Percentiles rank a stretch among this genome's conserved stretches.
These are phyloP conservation scores for Pogoniulus pusillus DNA, from an alignment of 2,797 vertebrate species.

Conservation along the genomic window DNA sequence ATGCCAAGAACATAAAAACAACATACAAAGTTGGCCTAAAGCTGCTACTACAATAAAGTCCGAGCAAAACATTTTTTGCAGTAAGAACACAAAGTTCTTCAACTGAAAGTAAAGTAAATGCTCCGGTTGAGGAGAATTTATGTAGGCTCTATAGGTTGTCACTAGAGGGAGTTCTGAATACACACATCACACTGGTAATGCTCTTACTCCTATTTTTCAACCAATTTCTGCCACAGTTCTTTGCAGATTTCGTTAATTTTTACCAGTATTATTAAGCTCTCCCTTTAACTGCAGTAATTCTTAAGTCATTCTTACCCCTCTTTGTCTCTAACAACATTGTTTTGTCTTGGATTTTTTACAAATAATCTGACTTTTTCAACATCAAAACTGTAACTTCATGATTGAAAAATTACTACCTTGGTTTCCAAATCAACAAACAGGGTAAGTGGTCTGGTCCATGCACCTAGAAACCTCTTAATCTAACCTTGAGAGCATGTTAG, in stretches of 20 bases:
- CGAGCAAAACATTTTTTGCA: not conserved
- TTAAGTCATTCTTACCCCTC: not conserved
- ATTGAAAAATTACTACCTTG: too few species aligned
- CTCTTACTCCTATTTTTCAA: not conserved
- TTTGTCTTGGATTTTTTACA: not conserved
- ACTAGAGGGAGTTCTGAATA: conserved; percentile 44
- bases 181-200: not conserved
- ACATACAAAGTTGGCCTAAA: not conserved
- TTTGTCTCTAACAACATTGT: not conserved
- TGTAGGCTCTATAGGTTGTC: not conserved
- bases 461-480: too few species aligned
- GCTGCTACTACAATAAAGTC: not conserved
- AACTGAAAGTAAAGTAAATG: not conserved
- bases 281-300: not conserved
- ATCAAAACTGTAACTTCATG: not conserved
- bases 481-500: too few species aligned
- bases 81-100: not conserved
- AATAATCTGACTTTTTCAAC: not conserved
- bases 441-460: too few species aligned
- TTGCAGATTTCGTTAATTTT: not conserved
- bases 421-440: too few species aligned
- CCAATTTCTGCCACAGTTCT: not conserved
- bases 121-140: not conserved
- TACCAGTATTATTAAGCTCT: not conserved
- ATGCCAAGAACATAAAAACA: not conserved